phyloP scores from a whole-genome alignment of 2,797 vertebrate genomes.

The Amphiprion clarkii region DNA sequence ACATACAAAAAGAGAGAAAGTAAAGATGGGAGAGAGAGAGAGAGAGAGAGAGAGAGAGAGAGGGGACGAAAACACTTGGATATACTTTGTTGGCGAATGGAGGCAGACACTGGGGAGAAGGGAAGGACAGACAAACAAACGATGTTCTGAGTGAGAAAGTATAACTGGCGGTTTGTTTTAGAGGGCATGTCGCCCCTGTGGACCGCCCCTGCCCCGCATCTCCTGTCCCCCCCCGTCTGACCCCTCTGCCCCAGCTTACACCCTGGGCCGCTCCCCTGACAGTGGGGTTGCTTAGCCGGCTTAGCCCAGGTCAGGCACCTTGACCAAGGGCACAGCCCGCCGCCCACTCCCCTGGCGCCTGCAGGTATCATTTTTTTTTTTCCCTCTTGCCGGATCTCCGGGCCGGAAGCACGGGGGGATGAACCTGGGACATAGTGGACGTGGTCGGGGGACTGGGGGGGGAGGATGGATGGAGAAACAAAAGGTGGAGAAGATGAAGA shows the following conservation, averaged over 20 bases:
- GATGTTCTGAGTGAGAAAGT: constrained; percentile 74
- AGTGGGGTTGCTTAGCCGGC: constrained; percentile 82
- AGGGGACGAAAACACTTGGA: constrained; percentile 48
- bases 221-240: constrained; percentile 71
- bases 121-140: constrained; percentile 80
- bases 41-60: neutral
- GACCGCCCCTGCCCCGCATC: constrained; percentile 56
- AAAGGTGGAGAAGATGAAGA: constrained; percentile 52
- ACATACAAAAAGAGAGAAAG: constrained; percentile 31
- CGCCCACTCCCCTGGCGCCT: constrained; percentile 66
- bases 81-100: constrained; percentile 60
- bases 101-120: constrained; percentile 66
- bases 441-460: constrained; percentile 19
- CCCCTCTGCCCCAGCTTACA: constrained; percentile 78
- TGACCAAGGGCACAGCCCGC: constrained; percentile 80
- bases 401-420: constrained; percentile 55
- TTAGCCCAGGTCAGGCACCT: constrained; percentile 84
- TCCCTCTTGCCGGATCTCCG: constrained; percentile 51
- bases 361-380: constrained; percentile 66
- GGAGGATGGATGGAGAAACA: constrained; percentile 54
- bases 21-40: constrained; percentile 30
- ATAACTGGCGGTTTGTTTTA: constrained; percentile 82
- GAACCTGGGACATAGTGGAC: constrained; percentile 55
- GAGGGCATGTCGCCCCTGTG: constrained; percentile 76
- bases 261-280: constrained; percentile 78